Conservation (phyloP, 2,113 vertebrate species). For the Stigmatopora nigra region DNA sequence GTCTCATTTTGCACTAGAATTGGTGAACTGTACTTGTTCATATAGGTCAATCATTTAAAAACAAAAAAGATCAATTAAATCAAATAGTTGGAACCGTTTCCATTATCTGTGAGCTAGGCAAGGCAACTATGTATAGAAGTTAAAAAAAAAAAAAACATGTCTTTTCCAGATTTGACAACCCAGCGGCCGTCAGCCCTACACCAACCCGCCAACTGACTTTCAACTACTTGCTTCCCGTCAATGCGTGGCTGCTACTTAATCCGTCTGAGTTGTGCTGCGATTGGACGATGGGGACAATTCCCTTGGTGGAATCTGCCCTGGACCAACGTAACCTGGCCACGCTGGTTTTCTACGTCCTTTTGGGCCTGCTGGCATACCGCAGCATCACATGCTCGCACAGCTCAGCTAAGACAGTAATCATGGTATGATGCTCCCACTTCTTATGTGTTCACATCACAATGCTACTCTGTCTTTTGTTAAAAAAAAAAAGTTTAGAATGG, state of each 20-base stretch:
- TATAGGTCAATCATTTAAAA: no score
- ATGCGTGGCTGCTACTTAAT: slow-evolving; percentile 92
- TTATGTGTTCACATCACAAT: not conserved
- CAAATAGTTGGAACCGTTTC: no score
- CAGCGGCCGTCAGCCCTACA: slow-evolving; percentile 88
- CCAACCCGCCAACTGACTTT: slow-evolving; percentile 91
- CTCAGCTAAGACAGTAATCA: slow-evolving; percentile 88
- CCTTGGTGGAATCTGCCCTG: slow-evolving; percentile 85
- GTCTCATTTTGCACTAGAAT: no score
- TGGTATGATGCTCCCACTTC: slow-evolving; percentile 69
- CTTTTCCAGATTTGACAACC: slow-evolving; percentile 88
- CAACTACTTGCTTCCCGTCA: slow-evolving; percentile 96
- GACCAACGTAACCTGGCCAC: slow-evolving; percentile 89
- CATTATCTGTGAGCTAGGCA: no score
- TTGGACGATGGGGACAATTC: slow-evolving; percentile 99
- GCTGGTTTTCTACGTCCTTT: slow-evolving; percentile 77
- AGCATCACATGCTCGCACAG: slow-evolving; percentile 79
- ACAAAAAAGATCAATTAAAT: no score
- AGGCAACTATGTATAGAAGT: no score
- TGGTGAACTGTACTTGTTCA: no score
- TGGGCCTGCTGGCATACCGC: slow-evolving; percentile 78
- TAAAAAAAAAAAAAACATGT: not conserved
- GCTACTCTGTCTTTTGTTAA: not conserved
- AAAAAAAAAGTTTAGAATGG: not conserved
- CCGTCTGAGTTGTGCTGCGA: slow-evolving; percentile 96